Evolutionary conservation across 2,797 vertebrate genomes (phyloP).

Genomic region (Hipposideros larvatus): DNA sequence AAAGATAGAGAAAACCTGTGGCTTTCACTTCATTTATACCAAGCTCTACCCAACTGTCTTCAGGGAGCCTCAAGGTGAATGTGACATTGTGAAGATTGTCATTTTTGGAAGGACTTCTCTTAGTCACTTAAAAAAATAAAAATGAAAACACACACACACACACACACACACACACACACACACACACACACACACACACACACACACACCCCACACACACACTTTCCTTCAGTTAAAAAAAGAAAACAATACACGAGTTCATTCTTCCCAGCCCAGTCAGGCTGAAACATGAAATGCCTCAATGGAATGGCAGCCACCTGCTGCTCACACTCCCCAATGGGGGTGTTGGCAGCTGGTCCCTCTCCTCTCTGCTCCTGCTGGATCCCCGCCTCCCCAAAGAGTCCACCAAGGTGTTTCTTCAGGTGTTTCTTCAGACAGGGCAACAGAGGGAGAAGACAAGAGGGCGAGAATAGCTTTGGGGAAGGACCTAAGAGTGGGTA

Average conservation of each 20-base stretch:
- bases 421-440: background rate
- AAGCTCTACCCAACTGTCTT: background rate
- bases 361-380: background rate
- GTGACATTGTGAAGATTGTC: background rate
- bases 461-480: background rate
- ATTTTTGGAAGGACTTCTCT: slow-evolving; percentile 10
- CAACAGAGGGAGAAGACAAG: background rate
- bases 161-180: background rate
- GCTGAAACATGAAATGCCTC: background rate
- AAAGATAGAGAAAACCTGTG: background rate
- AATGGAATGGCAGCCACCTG: background rate
- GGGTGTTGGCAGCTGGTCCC: background rate
- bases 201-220: background rate
- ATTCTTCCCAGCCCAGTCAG: background rate
- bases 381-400: background rate
- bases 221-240: background rate
- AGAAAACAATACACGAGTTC: background rate
- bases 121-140: background rate
- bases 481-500: background rate
- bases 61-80: background rate
- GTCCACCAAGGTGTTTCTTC: background rate
- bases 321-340: background rate
- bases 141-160: background rate
- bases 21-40: background rate
- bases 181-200: background rate